Base-by-base conservation (phyloP, 1,140 invertebrate species). In the Drosophila sechellia region DNA sequence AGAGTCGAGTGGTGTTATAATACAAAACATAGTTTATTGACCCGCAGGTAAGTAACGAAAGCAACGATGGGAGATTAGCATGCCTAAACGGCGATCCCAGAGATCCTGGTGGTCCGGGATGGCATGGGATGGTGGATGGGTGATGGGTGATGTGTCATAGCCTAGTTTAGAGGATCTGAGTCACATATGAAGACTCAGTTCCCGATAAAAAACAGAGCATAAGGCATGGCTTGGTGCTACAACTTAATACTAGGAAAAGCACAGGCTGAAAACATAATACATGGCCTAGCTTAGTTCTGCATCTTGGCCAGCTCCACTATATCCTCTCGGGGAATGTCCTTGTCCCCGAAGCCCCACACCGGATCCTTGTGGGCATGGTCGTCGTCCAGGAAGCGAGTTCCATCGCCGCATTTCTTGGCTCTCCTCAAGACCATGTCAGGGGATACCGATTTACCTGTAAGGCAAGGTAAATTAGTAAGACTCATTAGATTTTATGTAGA, bases 351-450 rank as follows among this genome's bases (percentile, higher is more conserved):
- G 25, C 94, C 94, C 94, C 94, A 95, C 0, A 94, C 89, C 25
- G 85, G 77, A 68, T 92, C 79, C 56, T 91, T 86, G 49, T 92
- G 92, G 5, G 89, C 85, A 13, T 69, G 76, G 37, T 90, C 92
- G 45, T 92, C 89, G 57, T 55, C 74, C 4, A 92, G 64, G 43
- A 90, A 92, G 6, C 91, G 90, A 10, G 81, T 94, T 0, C 95
- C 95, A 77, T 96, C 96, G 1, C 96, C 96, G 40, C 92, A 93
- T 71, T 94, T 94, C 2, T 92, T 75, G 0, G 95, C 95, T 43
- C 95, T 93, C 17, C 94, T 93, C 10, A 92, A 77, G 0, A 96
- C 93, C 94, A 96, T 95, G 13, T 93, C 91, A 0, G 93, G 81
- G 0, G 95, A 95, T 0, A 95, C 95, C 1, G 92, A 94, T 93